Percentiles rank a stretch among this genome's conserved stretches.
Conservation (phyloP, 2,888 invertebrate genomes). For the Stenchaetothrips biformis region DNA sequence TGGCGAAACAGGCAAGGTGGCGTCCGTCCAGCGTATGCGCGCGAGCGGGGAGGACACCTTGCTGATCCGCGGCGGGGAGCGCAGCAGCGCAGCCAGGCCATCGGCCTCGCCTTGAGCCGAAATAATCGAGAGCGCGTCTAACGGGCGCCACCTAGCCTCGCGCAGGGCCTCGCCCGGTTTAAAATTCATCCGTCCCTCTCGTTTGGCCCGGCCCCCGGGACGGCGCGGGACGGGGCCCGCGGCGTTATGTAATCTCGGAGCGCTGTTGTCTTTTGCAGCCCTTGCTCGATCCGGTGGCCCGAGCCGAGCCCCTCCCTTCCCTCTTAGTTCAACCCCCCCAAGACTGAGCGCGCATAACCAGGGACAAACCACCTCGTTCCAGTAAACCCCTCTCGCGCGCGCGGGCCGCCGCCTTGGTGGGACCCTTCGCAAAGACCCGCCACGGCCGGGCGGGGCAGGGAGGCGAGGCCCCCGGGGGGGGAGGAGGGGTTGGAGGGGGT, state of each 20-base stretch:
- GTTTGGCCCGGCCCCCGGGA: neutral
- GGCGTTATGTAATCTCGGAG: conserved; percentile 10
- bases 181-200: conserved; percentile 6
- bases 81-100: neutral
- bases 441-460: too few species aligned
- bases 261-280: conserved; percentile 12
- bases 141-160: too few species aligned
- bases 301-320: neutral
- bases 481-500: neutral
- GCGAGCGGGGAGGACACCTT: too few species aligned
- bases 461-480: too few species aligned
- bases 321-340: too few species aligned
- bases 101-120: neutral
- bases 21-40: too few species aligned
- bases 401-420: too few species aligned
- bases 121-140: neutral
- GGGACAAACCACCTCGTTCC: neutral
- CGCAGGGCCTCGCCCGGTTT: neutral
- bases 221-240: neutral
- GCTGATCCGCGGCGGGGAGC: too few species aligned
- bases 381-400: too few species aligned
- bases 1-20: neutral
- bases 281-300: neutral
- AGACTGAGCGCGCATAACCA: neutral
- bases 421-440: too few species aligned